These are phyloP conservation scores for Drosophila vallismaia DNA, from an alignment of 2,888 invertebrate genomes.

Conservation along the genomic window DNA sequence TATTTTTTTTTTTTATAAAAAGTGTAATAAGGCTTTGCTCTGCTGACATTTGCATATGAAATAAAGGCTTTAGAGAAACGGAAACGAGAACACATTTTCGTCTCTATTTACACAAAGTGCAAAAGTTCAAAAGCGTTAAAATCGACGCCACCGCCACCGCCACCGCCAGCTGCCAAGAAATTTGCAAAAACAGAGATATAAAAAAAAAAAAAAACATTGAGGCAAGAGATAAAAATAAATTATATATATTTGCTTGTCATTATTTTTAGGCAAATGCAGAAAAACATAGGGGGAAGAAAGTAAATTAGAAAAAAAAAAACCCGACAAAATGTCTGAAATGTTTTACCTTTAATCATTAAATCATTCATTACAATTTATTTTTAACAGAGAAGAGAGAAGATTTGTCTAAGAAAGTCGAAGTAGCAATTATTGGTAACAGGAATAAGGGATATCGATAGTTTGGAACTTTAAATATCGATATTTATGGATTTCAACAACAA, in stretches of 20 bases:
- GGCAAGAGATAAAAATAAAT: constrained; percentile 59
- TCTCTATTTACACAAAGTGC: constrained; percentile 66
- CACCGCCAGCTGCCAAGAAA: constrained; percentile 51
- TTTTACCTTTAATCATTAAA: background rate
- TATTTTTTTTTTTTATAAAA: background rate
- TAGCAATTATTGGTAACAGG: too few species aligned
- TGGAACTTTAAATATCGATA: too few species aligned
- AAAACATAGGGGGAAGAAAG: constrained; percentile 12
- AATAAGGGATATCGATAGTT: too few species aligned
- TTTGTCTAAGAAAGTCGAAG: too few species aligned
- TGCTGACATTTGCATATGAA: background rate
- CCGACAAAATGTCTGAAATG: constrained; percentile 4
- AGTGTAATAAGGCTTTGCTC: too few species aligned
- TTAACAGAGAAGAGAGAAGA: too few species aligned
- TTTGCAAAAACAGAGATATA: constrained; percentile 35
- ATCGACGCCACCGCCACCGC: background rate
- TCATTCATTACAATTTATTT: background rate
- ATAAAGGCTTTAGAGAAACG: constrained; percentile 6
- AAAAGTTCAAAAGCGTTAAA: constrained; percentile 67
- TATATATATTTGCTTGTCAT: constrained; percentile 53
- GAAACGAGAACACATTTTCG: constrained; percentile 46
- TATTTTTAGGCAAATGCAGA: constrained; percentile 29
- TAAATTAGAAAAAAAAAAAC: constrained; percentile 10
- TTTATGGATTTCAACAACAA: too few species aligned
- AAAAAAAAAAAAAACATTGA: constrained; percentile 14